Conservation (phyloP, 2,888 invertebrate genomes). For the Lepidocyrtoides sp. region DNA sequence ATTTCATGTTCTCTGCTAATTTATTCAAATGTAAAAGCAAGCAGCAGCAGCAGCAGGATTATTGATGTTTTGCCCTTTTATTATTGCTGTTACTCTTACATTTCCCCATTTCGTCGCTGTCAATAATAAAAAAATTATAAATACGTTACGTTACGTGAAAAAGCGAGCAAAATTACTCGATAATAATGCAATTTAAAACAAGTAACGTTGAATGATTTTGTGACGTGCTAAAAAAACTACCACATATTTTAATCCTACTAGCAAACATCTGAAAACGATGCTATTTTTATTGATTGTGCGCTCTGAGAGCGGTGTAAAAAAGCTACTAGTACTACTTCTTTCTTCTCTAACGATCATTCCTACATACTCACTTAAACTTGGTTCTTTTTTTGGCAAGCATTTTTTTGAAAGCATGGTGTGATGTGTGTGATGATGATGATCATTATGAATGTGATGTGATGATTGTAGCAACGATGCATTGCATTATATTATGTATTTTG, state of each 20-base stretch:
- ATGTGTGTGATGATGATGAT: conserved; percentile 51
- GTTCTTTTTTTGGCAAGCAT: conserved; percentile 61
- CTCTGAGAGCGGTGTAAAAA: conserved; percentile 25
- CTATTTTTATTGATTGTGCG: conserved; percentile 75
- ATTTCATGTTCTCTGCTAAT: conserved; percentile 27
- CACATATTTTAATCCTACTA: conserved; percentile 42
- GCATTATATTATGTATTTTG: conserved; percentile 15
- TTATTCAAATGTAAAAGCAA: too few relatives aligned
- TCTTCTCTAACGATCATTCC: conserved; percentile 47
- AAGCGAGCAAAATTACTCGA: conserved; percentile 29
- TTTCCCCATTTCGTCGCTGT: not conserved
- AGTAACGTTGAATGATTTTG: conserved; percentile 47
- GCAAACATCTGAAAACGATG: conserved; percentile 78
- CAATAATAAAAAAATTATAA: not conserved
- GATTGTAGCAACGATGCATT: conserved; percentile 39
- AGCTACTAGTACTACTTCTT: not conserved
- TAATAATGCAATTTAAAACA: conserved; percentile 3
- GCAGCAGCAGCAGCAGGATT: not conserved
- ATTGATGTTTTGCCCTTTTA: not conserved
- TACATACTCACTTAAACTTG: too few relatives aligned
- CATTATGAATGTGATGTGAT: conserved; percentile 49
- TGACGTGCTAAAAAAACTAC: conserved; percentile 15
- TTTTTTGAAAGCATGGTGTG: conserved; percentile 58
- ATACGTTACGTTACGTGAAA: not conserved
- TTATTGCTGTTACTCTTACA: not conserved